A percentile compares a stretch with the other conserved stretches of the same genome.
Conservation (phyloP, 2,113 vertebrate genomes). For the Callopanchax toddi region DNA sequence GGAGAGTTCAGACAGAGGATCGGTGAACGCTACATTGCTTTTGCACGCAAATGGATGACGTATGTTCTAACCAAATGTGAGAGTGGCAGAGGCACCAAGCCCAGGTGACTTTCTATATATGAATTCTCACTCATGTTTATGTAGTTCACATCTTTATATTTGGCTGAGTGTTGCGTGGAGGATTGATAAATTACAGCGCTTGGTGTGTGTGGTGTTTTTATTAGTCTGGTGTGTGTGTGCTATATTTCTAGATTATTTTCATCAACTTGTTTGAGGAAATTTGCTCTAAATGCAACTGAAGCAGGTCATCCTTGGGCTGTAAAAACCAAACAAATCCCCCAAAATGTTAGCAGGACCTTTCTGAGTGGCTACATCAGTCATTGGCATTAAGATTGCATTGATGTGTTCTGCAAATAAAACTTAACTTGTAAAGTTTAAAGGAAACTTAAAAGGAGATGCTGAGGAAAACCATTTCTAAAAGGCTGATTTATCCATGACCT, state of each 20-base stretch:
- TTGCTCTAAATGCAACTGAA: no score
- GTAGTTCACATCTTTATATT: no score
- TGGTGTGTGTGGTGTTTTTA: not conserved
- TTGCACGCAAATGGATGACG: slow-evolving; percentile 98
- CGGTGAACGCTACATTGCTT: slow-evolving; percentile 94
- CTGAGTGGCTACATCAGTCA: not conserved
- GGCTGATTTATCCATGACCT: not conserved
- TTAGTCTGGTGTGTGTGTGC: no score
- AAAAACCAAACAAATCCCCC: not conserved
- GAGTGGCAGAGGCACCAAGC: slow-evolving; percentile 95
- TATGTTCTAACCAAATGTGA: slow-evolving; percentile 98
- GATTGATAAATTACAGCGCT: not conserved
- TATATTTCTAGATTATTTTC: not conserved
- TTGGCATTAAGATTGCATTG: not conserved
- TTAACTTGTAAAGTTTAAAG: no score
- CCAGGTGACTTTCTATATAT: slow-evolving; percentile 81
- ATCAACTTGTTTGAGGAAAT: not conserved
- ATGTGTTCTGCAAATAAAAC: no score
- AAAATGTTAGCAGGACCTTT: not conserved
- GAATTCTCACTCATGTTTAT: not conserved
- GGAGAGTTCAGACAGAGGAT: slow-evolving; percentile 96
- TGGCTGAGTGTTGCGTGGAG: no score
- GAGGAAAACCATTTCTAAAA: not conserved
- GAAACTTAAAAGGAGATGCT: not conserved
- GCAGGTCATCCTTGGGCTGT: not conserved